Base-by-base conservation (phyloP, 2,797 vertebrate genomes). In the Semaprochilodus insignis region DNA sequence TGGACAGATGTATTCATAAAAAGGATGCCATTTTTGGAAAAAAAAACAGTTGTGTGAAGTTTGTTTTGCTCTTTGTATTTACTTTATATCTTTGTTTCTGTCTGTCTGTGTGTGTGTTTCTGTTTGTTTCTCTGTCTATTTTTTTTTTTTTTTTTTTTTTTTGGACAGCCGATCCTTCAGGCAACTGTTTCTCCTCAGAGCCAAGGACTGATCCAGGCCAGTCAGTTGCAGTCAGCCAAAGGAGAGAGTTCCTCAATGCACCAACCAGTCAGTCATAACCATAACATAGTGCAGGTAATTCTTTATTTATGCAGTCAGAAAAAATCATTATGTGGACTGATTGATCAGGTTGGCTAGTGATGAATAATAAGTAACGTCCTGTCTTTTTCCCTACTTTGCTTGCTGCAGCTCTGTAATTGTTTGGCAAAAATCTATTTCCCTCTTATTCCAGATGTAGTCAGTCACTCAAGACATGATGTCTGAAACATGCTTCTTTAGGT, bases 221-320 rank as follows among this genome's bases (percentile, higher is more conserved):
- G 93, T 86, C 96, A 93, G 90, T 90, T 93, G 67, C 95, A 93
- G 82, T 90, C 90, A 79, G 88, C 90, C 78, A 96, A 95, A 66
- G 93, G 93, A 89, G 96, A 96, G 14, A 82, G 88, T 4, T 87
- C 93, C 72, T 82, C 89, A 10, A 82, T 76, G 13, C 94, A 94
- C 75, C 95, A 93, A 1, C 67, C 93, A 60, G 83, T 94, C 85
- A 91, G 84, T 87, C 94, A 95, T 87, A 95, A 90, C 81, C 94
- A 94, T 67, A 83, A 94, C 71, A 83, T 95, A 88, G 91, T 96
- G 82, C 96, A 98, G 95, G 97, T 99, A 86, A 91, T 96, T 80
- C 57, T 25, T n/a, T 0, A 69, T 63, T 51, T 31, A 62, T 55
- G 44, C 44, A 10, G 10, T 21, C 60, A 34, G 6, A 25, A 17